Conservation (phyloP, 2,797 vertebrate species). For the Macrochelys suwanniensis region DNA sequence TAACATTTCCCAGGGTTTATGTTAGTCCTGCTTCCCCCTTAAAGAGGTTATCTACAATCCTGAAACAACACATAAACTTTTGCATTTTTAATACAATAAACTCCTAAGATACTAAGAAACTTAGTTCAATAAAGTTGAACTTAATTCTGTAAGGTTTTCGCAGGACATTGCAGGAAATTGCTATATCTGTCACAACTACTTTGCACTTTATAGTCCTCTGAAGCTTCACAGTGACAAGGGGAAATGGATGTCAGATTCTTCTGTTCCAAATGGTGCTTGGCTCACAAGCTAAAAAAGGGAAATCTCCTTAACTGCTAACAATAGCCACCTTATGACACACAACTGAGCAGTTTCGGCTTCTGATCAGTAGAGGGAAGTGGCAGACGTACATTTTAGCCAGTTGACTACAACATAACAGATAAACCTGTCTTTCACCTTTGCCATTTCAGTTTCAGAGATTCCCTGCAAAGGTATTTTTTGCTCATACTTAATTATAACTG, state of each 20-base stretch:
- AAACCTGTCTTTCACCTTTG: not conserved
- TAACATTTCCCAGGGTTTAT: too few relatives aligned
- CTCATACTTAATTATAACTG: fast-evolving
- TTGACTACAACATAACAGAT: not conserved
- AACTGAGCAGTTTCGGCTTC: not conserved
- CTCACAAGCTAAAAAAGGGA: not conserved
- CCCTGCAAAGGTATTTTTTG: not conserved
- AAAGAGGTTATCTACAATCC: not conserved
- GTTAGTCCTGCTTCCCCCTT: too few relatives aligned
- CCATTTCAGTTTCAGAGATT: not conserved
- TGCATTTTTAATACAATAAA: not conserved
- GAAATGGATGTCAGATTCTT: not conserved
- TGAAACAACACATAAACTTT: not conserved
- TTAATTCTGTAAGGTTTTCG: not conserved
- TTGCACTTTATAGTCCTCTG: not conserved
- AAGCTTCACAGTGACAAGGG: not conserved
- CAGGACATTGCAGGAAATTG: not conserved
- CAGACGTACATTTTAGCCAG: not conserved
- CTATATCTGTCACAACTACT: not conserved
- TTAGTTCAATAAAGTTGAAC: not conserved
- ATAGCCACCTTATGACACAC: fast-evolving
- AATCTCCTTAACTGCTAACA: not conserved
- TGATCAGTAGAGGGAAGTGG: not conserved
- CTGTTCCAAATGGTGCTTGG: not conserved
- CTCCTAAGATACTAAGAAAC: not conserved